These are phyloP conservation scores for Drosophila teissieri DNA, from an alignment of 1,140 invertebrate species.

Conservation along the genomic window DNA sequence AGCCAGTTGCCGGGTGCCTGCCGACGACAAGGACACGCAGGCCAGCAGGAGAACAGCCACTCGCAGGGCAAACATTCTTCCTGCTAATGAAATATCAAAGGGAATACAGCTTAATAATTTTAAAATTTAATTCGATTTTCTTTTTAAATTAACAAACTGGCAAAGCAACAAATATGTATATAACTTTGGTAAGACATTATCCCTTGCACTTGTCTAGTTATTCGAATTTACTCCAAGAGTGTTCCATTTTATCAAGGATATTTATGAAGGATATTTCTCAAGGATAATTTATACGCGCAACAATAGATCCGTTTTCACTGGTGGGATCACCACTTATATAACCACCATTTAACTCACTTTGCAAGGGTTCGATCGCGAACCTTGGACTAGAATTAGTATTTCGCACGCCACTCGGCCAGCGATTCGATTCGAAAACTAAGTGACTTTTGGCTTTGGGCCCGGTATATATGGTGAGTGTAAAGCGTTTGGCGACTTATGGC, in stretches of 20 bases:
- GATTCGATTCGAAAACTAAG: slow-evolving; percentile 57
- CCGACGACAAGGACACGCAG: slow-evolving; percentile 43
- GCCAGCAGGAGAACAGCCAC: slow-evolving; percentile 53
- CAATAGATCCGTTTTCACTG: slow-evolving; percentile 23
- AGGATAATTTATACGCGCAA: no score
- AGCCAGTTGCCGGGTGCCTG: slow-evolving; percentile 20
- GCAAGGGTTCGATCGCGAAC: slow-evolving; percentile 12
- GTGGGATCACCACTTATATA: slow-evolving; percentile 11
- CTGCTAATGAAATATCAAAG: neutral
- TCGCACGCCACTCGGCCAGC: slow-evolving; percentile 35
- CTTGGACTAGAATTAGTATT: slow-evolving; percentile 18
- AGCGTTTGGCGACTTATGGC: slow-evolving; percentile 13
- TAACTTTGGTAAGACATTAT: no score
- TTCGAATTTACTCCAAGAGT: neutral
- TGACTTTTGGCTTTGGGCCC: slow-evolving; percentile 1
- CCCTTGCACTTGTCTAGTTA: neutral
- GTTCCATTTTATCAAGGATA: neutral
- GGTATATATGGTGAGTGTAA: slow-evolving; percentile 49
- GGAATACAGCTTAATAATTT: no score
- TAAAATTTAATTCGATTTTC: no score
- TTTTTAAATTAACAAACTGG: no score
- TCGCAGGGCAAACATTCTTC: slow-evolving; percentile 48
- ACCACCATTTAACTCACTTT: slow-evolving; percentile 22
- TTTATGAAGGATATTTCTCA: neutral
- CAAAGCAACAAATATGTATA: no score